Percentiles rank a stretch among this genome's conserved stretches.
Conservation (phyloP, 2,113 vertebrate genomes). For the Semnopithecus entellus region DNA sequence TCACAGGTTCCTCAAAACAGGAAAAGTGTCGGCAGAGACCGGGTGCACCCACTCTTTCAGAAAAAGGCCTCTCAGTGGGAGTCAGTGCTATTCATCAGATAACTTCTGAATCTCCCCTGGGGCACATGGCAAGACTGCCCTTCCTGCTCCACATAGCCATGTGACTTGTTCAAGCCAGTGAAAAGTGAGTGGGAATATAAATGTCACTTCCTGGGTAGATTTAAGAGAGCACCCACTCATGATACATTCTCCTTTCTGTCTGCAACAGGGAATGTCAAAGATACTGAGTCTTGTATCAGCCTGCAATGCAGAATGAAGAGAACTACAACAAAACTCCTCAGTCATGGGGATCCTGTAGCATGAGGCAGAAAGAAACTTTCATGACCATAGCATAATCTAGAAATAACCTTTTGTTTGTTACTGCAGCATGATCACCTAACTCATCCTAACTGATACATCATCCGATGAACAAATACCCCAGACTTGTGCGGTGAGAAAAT, state of each 20-base stretch:
- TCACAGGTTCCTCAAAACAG: neutral
- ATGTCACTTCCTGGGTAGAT: neutral
- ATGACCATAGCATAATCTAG: neutral
- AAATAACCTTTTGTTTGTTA: neutral
- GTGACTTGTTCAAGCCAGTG: neutral
- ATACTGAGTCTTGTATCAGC: neutral
- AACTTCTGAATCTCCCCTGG: neutral
- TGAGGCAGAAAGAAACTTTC: neutral
- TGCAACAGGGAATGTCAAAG: neutral
- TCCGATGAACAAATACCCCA: neutral
- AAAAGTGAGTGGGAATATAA: neutral
- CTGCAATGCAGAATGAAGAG: neutral
- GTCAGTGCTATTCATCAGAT: neutral
- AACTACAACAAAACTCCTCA: neutral
- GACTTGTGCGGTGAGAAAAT: neutral
- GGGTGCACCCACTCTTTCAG: fast-evolving
- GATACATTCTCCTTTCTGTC: neutral
- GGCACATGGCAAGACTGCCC: neutral
- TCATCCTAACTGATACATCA: neutral
- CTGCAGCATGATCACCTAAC: neutral
- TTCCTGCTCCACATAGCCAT: neutral
- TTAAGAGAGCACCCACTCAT: neutral
- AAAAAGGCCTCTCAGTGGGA: neutral
- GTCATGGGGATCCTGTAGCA: fast-evolving
- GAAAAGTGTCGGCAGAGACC: neutral